Base-by-base conservation (phyloP, 1,140 invertebrate species). In the Polyergus mexicanus region DNA sequence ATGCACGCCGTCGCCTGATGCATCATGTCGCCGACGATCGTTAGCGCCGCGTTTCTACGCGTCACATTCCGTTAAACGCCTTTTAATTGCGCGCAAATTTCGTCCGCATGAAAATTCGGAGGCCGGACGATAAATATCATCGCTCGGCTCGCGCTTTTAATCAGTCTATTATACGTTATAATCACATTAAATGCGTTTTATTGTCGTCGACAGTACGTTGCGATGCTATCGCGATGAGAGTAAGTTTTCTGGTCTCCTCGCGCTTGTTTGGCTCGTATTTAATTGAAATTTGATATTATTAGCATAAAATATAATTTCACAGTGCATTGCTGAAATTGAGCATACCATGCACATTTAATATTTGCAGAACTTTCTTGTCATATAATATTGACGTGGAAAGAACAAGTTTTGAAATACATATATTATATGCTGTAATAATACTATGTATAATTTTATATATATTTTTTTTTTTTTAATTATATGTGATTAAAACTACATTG, bases 11-110 rank as follows among this genome's bases (percentile, higher is more conserved):
- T 38, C 35, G 60, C 58, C 32, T 47, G 62, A 80, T 80, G 51
- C 63, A n/a, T 66, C 63, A 32, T 66, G 56, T 78, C 71, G 32
- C 58, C 41, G 63, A 80, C 75, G 74, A 85, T 68, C 83, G 74
- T 85, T 85, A 85, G 63, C 74, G 60, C 38, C 41, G 63, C 83
- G 51, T 44, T 41, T 8, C 35, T 75, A 56, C 72, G 74, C 75
- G 62, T 85, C 63, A 66, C 74, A 85, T 85, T 84, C 76, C 62
- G 38, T 76, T 56, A 68, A 44, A 47, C 47, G 54, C 47, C 71
- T 72, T 88, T 88, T 75, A 84, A 84, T 88, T 62, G 71, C 86
- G 58, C 35, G 62, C 32, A 56, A 58, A 74, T 69, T 63, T 19
- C 63, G 16, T 3, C 60, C 25, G 56, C 69, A 80, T 38, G 60